Evolutionary conservation across 2,888 invertebrate species (phyloP).

Genomic region (Ennomos erosarius): DNA sequence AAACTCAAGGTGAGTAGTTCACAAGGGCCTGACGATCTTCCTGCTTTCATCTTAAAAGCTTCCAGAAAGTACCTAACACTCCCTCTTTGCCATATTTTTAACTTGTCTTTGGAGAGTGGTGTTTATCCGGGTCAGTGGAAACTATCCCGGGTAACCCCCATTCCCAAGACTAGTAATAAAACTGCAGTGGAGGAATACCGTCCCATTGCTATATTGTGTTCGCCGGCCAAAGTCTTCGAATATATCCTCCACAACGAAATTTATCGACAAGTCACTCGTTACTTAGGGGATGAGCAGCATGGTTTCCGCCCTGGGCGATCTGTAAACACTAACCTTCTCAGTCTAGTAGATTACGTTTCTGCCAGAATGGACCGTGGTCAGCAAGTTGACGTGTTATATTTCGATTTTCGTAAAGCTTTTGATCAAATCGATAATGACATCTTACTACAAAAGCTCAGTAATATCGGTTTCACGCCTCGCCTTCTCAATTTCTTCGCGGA

Average conservation of each 20-base stretch:
- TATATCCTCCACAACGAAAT: conserved; percentile 1
- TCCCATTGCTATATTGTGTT: conserved; percentile 1
- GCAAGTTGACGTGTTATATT: conserved; percentile 2
- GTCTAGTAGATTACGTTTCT: conserved; percentile 3
- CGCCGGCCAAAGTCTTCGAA: conserved; percentile 4
- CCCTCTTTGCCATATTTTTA: conserved; percentile 5
- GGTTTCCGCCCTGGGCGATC: conserved; percentile 7
- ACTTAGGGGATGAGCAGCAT: conserved; percentile 4
- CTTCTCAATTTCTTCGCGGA: neutral
- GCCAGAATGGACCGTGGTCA: neutral
- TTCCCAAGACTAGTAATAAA: neutral
- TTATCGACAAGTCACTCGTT: neutral
- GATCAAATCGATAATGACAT: conserved; percentile 2
- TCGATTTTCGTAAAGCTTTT: conserved; percentile 6
- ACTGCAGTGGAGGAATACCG: neutral
- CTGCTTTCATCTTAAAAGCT: neutral
- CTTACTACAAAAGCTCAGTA: neutral
- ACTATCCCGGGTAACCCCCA: conserved; percentile 8
- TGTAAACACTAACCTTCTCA: conserved; percentile 4
- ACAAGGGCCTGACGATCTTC: neutral
- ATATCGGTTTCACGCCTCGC: neutral
- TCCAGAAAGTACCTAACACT: neutral
- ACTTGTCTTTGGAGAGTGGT: neutral
- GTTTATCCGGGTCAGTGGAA: conserved; percentile 12
- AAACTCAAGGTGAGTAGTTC: neutral